Conservation (phyloP, 2,888 invertebrate genomes). For the Pycnomerus fuliginosus region DNA sequence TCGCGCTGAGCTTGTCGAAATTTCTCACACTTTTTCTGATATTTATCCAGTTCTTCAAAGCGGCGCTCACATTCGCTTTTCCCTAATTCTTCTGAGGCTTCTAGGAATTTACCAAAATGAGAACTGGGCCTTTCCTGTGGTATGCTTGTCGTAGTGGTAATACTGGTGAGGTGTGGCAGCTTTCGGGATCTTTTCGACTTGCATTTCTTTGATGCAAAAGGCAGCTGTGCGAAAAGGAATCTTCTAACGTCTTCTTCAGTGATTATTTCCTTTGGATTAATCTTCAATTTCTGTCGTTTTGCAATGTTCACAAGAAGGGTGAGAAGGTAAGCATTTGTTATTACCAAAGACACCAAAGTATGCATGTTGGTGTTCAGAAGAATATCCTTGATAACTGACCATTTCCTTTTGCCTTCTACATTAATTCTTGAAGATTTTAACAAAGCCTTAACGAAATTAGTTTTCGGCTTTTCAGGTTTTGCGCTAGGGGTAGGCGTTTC, state of each 20-base stretch:
- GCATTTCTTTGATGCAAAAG: constrained; percentile 3
- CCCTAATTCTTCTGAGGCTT: constrained; percentile 29
- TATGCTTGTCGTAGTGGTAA: neutral
- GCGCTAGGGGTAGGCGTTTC: neutral
- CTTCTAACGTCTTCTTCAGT: constrained; percentile 3
- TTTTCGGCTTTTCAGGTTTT: constrained; percentile 4
- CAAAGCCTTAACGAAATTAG: no score
- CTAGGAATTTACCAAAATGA: neutral
- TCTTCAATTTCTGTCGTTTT: constrained; percentile 2
- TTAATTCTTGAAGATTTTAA: no score
- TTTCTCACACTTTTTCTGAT: constrained; percentile 23
- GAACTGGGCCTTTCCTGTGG: neutral
- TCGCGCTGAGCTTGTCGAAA: constrained; percentile 30
- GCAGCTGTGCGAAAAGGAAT: constrained; percentile 5
- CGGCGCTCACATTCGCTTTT: constrained; percentile 38
- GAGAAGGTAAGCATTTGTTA: constrained; percentile 9
- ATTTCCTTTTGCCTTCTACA: constrained; percentile 10
- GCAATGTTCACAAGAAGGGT: neutral
- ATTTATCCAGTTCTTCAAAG: constrained; percentile 34
- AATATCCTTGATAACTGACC: constrained; percentile 8
- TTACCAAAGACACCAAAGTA: constrained; percentile 10
- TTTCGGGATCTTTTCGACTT: neutral
- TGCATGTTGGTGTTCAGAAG: constrained; percentile 10
- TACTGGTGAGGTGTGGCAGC: neutral
- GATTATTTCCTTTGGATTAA: constrained; percentile 4